A percentile compares a stretch with the other conserved stretches of the same genome.
These are phyloP conservation scores for Alauda arvensis DNA, from an alignment of 2,797 vertebrate species.

Conservation along the genomic window DNA sequence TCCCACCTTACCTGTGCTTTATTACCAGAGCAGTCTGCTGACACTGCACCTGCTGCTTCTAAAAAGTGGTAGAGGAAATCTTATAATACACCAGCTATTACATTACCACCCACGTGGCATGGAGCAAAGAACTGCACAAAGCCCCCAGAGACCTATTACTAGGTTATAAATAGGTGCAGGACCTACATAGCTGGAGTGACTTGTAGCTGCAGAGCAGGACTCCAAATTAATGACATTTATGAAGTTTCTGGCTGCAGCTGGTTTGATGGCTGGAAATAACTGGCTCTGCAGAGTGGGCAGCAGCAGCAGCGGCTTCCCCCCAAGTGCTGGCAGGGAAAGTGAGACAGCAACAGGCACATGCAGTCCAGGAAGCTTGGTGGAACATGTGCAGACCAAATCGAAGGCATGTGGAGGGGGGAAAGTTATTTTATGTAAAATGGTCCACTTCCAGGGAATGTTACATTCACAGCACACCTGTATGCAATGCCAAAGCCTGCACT, in stretches of 20 bases:
- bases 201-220: constrained; percentile 29
- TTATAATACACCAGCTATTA: constrained; percentile 76
- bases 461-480: neutral
- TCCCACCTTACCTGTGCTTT: constrained; percentile 40
- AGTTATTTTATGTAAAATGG: neutral
- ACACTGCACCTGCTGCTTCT: constrained; percentile 84
- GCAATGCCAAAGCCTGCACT: neutral
- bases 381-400: neutral
- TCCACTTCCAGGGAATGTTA: neutral
- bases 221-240: constrained; percentile 54
- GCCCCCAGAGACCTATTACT: constrained; percentile 51
- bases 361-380: neutral
- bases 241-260: constrained; percentile 33
- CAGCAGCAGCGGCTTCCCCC: neutral
- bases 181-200: constrained; percentile 49
- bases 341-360: neutral
- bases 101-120: constrained; percentile 68
- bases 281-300: neutral
- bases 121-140: constrained; percentile 51
- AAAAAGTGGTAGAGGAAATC: constrained; percentile 75
- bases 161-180: constrained; percentile 62
- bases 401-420: neutral
- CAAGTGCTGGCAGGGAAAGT: neutral
- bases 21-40: constrained; percentile 43
- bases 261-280: neutral